Evolutionary conservation across 2,888 invertebrate species (phyloP), one percentile per base, ranked within the genome.

Genomic region (Diogma glabrata): DNA sequence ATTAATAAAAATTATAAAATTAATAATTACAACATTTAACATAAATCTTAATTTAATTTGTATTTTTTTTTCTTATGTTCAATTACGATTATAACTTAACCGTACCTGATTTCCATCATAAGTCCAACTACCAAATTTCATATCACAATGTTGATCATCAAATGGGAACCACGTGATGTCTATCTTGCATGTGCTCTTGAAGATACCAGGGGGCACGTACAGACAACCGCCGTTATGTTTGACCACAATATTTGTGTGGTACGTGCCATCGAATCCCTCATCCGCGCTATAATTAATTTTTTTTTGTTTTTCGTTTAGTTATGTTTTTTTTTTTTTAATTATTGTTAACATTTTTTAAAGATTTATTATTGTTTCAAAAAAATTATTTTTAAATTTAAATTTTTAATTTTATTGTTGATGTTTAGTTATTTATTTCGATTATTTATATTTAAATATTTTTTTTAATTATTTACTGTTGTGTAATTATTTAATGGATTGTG

Each of bases 141-240:
- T 92, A 76, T 91, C 87, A 81, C 99, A 99, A 77, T 88, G 87
- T 83, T 99, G 99, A 78, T 97, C 96, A 81, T 99, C 99, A 81
- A 97, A 99, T 75, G 97, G 97, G 82, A 99, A 99, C 96, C 96
- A 97, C 75, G 95, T 95, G 84, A 99, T 97, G 84, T 97, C 94
- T 79, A 99, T 97, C 82, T 92, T 92, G 85, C 99, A 99, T 77
- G 96, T 97, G 84, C 95, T 94, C 84, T 95, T 96, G 84, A 99
- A 95, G 80, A 99, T 96, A 75, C 96, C 96, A 73, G 97, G 97
- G 71, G 97, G 97, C 77, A 97, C 89, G 86, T 95, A 96, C 78
- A 92, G 85, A 79, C 95, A 93, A 81, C 87, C 87, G 78, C 97
- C 97, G 82, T 92, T 92, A 83, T 87, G 84, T 78, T 87, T 85